A percentile compares a stretch with the other conserved stretches of the same genome.
Conservation (phyloP, 2,797 vertebrate species). For the Anguilla pacifica region DNA sequence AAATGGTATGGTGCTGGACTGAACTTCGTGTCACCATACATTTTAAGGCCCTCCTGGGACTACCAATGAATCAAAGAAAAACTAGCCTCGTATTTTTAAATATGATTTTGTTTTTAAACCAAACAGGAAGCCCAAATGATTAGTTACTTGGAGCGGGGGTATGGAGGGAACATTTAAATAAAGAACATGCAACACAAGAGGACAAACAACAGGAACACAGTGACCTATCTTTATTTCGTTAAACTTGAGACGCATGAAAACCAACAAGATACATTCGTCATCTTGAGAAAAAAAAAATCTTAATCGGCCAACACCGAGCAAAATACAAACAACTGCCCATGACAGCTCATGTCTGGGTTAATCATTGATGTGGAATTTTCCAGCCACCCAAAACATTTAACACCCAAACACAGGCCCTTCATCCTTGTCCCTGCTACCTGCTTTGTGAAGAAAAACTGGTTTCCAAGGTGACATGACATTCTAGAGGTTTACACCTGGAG, state of each 20-base stretch:
- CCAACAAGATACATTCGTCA: constrained; percentile 6
- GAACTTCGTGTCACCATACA: background rate
- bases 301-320: background rate
- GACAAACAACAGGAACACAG: background rate
- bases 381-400: background rate
- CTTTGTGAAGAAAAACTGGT: constrained; percentile 1
- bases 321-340: background rate
- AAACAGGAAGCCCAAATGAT: constrained; percentile 20
- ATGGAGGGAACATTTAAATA: background rate
- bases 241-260: background rate
- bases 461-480: constrained; percentile 8
- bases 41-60: constrained; percentile 15
- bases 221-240: background rate
- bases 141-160: constrained; percentile 14
- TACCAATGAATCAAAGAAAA: constrained; percentile 3
- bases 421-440: background rate
- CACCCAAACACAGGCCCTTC: background rate
- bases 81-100: background rate
- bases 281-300: constrained; percentile 7
- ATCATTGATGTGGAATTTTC: constrained; percentile 30
- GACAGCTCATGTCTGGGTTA: constrained; percentile 19
- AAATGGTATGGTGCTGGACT: background rate
- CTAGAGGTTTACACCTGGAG: constrained; percentile 5
- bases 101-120: constrained; percentile 18
- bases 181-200: background rate